phyloP scores from a whole-genome alignment of 2,797 vertebrate genomes.

The Thalassophryne amazonica region DNA sequence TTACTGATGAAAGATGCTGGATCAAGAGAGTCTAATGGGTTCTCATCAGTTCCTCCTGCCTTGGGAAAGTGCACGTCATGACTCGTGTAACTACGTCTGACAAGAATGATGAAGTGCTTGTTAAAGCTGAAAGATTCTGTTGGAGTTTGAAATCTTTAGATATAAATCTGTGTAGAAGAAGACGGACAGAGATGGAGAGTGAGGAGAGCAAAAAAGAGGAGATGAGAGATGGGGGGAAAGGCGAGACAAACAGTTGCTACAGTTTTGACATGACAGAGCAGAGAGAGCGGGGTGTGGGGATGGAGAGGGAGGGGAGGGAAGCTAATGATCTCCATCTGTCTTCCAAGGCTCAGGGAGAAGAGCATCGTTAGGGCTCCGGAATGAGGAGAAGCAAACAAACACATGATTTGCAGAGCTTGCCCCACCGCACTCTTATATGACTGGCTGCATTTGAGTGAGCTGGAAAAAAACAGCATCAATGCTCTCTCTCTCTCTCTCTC shows the following conservation, averaged over 20 bases:
- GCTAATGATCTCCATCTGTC: slow-evolving; percentile 74
- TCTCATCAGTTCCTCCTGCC: slow-evolving; percentile 68
- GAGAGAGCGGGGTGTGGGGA: not conserved
- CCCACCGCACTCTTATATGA: slow-evolving; percentile 38
- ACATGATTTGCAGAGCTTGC: slow-evolving; percentile 51
- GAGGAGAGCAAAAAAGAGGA: slow-evolving; percentile 14
- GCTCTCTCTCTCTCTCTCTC: too few relatives aligned
- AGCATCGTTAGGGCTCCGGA: slow-evolving; percentile 58
- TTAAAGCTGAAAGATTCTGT: slow-evolving; percentile 66
- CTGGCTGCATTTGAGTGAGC: slow-evolving; percentile 50
- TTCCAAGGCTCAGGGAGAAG: slow-evolving; percentile 50
- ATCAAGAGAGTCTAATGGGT: slow-evolving; percentile 57
- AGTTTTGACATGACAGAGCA: slow-evolving; percentile 51
- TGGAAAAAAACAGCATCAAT: slow-evolving; percentile 27
- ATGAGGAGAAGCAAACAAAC: slow-evolving; percentile 58
- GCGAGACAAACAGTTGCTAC: slow-evolving; percentile 32
- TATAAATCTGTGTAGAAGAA: slow-evolving; percentile 62
- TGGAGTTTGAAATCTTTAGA: slow-evolving; percentile 62
- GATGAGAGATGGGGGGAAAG: slow-evolving; percentile 30
- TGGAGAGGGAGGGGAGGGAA: slow-evolving; percentile 23
- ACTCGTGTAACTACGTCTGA: slow-evolving; percentile 72
- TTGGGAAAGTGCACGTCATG: slow-evolving; percentile 66
- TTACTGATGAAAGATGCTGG: too few relatives aligned
- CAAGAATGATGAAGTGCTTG: slow-evolving; percentile 72
- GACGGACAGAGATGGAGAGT: slow-evolving; percentile 46